These are phyloP conservation scores for Thereuonema tuberculata DNA, from an alignment of 1,140 invertebrate species.

Conservation along the genomic window DNA sequence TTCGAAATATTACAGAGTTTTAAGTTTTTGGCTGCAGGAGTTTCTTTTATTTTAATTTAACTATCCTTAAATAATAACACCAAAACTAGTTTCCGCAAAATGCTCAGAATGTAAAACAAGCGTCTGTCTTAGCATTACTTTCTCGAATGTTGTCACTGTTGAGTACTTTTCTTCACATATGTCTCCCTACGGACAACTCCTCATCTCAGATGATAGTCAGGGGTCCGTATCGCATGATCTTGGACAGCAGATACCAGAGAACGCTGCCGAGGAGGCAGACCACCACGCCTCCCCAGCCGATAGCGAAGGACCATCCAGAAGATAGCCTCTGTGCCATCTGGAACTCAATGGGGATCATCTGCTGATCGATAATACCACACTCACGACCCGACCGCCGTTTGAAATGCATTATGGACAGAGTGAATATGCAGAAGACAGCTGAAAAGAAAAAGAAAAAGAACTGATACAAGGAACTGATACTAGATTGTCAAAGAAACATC, in stretches of 20 bases:
- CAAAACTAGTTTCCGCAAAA: too few relatives aligned
- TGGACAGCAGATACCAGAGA: slow-evolving; percentile 71
- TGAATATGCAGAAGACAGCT: slow-evolving; percentile 78
- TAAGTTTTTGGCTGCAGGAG: too few relatives aligned
- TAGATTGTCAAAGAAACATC: too few relatives aligned
- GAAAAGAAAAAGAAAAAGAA: slow-evolving; percentile 31
- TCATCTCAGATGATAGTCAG: slow-evolving; percentile 32
- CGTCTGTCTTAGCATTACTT: too few relatives aligned
- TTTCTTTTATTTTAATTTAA: too few relatives aligned
- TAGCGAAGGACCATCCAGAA: slow-evolving; percentile 63
- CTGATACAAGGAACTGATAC: too few relatives aligned
- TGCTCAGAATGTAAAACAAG: too few relatives aligned
- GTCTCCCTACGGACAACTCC: too few relatives aligned
- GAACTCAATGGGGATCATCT: slow-evolving; percentile 24
- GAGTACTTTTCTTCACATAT: too few relatives aligned
- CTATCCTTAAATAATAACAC: too few relatives aligned
- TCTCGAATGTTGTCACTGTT: too few relatives aligned
- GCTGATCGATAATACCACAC: slow-evolving; percentile 26
- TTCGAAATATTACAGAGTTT: too few relatives aligned
- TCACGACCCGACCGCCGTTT: slow-evolving; percentile 55
- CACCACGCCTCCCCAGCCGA: slow-evolving; percentile 66
- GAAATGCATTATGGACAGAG: slow-evolving; percentile 75
- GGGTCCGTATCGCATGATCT: slow-evolving; percentile 77
- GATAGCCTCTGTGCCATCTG: slow-evolving; percentile 53
- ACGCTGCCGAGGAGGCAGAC: slow-evolving; percentile 59